phyloP scores from a whole-genome alignment of 2,113 vertebrate genomes.

The Pteropus alecto region DNA sequence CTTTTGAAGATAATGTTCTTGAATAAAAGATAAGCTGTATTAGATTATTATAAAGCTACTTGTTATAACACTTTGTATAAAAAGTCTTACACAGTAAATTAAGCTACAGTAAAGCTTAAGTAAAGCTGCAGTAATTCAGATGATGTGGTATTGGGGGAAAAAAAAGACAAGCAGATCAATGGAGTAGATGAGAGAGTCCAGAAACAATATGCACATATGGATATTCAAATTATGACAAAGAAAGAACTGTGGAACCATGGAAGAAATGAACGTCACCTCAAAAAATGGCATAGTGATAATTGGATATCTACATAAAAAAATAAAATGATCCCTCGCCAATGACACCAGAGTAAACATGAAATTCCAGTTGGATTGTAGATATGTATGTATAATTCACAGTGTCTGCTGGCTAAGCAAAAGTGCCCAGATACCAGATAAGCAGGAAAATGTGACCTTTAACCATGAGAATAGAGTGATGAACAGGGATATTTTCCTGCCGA shows the following conservation, averaged over 20 bases:
- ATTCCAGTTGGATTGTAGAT: not conserved
- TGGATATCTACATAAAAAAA: not conserved
- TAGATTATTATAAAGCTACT: not conserved
- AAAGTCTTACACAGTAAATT: not conserved
- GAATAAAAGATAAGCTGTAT: not conserved
- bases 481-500: not conserved
- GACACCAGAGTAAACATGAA: not conserved
- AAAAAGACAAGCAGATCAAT: not conserved
- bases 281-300: not conserved
- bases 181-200: not conserved
- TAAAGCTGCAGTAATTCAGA: not conserved
- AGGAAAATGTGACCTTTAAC: not conserved
- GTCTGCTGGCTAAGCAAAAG: not conserved
- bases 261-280: too few species aligned
- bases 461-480: not conserved
- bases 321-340: not conserved
- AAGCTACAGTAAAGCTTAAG: not conserved
- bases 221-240: not conserved
- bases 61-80: not conserved
- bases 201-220: not conserved
- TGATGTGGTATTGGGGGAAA: not conserved
- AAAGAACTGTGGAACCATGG: too few species aligned
- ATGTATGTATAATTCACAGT: not conserved
- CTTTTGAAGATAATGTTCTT: constrained; percentile 22
- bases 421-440: not conserved